These are phyloP conservation scores for Isaurus tuberculatus DNA, from an alignment of 92 coral and sea anemone species.

Conservation along the genomic window DNA sequence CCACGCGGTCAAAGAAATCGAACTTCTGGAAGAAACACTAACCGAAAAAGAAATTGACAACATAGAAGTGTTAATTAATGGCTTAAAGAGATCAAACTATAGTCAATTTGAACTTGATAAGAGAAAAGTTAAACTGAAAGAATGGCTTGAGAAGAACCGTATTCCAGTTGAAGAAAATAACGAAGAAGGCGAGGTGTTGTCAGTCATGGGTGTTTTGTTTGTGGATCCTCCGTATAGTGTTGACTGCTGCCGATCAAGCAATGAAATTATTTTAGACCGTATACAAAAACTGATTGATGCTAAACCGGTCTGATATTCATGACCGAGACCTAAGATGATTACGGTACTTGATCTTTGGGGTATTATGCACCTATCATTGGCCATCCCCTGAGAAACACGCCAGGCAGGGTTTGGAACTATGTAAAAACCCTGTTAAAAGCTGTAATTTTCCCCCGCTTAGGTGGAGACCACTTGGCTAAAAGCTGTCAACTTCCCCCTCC, in stretches of 20 bases:
- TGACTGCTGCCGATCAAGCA: slow-evolving; percentile 85
- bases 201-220: slow-evolving; percentile 89
- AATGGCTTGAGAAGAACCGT: slow-evolving; percentile 87
- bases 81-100: slow-evolving; percentile 16
- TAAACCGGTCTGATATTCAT: neutral
- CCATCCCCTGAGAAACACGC: too few relatives aligned
- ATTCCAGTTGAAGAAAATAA: slow-evolving; percentile 67
- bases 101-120: slow-evolving; percentile 64
- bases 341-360: too few relatives aligned
- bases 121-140: slow-evolving; percentile 63
- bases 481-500: too few relatives aligned
- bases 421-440: too few relatives aligned
- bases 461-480: too few relatives aligned
- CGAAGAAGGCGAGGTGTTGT: slow-evolving; percentile 54
- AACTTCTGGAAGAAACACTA: slow-evolving; percentile 30
- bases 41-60: slow-evolving; percentile 34
- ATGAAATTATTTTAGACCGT: slow-evolving; percentile 84
- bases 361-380: too few relatives aligned
- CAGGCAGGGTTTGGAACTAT: too few relatives aligned
- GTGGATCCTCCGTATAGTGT: slow-evolving; percentile 89
- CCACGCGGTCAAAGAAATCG: slow-evolving; percentile 64
- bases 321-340: neutral
- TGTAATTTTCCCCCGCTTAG: too few relatives aligned
- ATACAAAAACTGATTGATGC: slow-evolving; percentile 73
- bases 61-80: slow-evolving; percentile 43